Percentiles rank a stretch among this genome's conserved stretches.
phyloP scores from a whole-genome alignment of 2,113 vertebrate species.

The Laterallus jamaicensis region DNA sequence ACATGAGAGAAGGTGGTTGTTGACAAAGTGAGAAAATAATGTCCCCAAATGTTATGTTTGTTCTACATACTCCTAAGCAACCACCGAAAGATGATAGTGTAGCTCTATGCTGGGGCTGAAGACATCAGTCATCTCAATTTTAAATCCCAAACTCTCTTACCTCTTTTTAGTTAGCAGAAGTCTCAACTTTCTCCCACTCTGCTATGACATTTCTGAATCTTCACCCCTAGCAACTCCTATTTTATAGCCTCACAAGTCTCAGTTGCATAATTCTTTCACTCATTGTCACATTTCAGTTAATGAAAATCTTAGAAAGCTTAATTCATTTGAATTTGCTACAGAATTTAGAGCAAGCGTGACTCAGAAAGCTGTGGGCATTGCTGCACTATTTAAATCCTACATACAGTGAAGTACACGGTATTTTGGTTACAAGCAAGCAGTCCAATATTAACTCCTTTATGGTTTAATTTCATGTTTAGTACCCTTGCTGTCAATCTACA shows the following conservation, averaged over 20 bases:
- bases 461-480: background rate
- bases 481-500: background rate
- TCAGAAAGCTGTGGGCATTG: slow-evolving; percentile 45
- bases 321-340: slow-evolving; percentile 38
- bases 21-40: slow-evolving; percentile 14
- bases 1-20: background rate
- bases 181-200: slow-evolving; percentile 14
- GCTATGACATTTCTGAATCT: slow-evolving; percentile 12
- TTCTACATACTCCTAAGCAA: background rate
- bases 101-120: background rate
- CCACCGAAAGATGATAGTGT: background rate
- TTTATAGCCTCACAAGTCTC: slow-evolving; percentile 10
- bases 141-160: background rate
- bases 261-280: slow-evolving; percentile 23
- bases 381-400: slow-evolving; percentile 19
- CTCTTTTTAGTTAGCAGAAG: background rate
- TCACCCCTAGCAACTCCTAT: slow-evolving; percentile 6
- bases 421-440: background rate
- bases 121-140: background rate
- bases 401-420: background rate
- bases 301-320: slow-evolving; percentile 57
- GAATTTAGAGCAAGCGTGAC: slow-evolving; percentile 1
- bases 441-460: background rate
- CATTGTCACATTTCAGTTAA: slow-evolving; percentile 53
- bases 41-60: background rate